Evolutionary conservation across 1,140 invertebrate species (phyloP), one percentile per base, ranked within the genome.

Genomic region (Holcopasites calliopsidis): DNA sequence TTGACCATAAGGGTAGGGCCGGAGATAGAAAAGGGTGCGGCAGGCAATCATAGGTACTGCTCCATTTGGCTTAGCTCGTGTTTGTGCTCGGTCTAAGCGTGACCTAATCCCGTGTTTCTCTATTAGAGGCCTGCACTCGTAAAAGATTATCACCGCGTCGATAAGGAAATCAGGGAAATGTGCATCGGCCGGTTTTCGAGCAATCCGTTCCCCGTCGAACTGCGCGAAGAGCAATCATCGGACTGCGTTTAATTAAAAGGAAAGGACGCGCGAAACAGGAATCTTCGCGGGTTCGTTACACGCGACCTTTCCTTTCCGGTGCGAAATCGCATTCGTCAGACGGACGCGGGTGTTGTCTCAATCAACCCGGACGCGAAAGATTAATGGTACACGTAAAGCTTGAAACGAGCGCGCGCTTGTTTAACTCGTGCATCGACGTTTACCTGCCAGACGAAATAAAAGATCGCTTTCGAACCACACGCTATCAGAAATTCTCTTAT

Each of bases 61-160:
- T 80, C 85, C 82, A 85, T 87, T 88, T 85, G 85, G 73, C 86
- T 82, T 80, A 66, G 78, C 79, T 76, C 21, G 75, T 79, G 79
- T 87, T 80, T 85, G 84, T 86, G n/a, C n/a, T 77, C 76, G 62
- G 80, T 71, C 66, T 80, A 79, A 73, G 76, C 71, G 72, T 76
- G 79, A 85, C 81, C 80, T 80, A 77, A 82, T 82, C 85, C 65
- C 31, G 23, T 26, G 71, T 74, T 85, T 82, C 76, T 83, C 54
- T 80, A 82, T 85, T 80, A 79, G 60, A 68, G 16, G 1, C 38
- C 23, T 42, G 40, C 23, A 52, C 47, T 64, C 44, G 61, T 71
- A 52, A 60, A 76, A 68, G 55, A 81, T 69, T 81, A 61, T 38
- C 68, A 66, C 21, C 35, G 28, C 1, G 11, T 28, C 7, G 50